Evolutionary conservation across 2,888 invertebrate species (phyloP), one percentile per base, ranked within the genome.

Genomic region (Cyclophora albipunctata): DNA sequence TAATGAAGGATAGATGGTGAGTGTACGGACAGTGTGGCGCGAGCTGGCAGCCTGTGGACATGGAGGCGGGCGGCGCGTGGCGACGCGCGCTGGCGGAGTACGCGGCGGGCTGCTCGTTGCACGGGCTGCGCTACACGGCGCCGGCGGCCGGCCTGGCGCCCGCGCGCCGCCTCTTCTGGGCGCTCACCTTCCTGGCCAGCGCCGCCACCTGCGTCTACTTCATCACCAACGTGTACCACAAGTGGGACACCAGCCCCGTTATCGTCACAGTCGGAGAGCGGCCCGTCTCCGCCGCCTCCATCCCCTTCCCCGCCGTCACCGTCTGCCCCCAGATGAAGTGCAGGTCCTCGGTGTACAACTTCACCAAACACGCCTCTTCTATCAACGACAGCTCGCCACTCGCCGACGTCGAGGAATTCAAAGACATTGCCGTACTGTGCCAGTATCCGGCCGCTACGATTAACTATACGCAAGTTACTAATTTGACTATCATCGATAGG

Each of bases 241-340:
- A 71, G 42, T 71, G 69, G 71, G 45, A 49, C 37, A 55, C 49
- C 4, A 67, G 65, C 7, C 71, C 71, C 0, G 67, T 71, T 35
- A 68, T 71, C 3, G 69, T 71, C 7, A 61, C 62, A 3, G 65
- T 69, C 7, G 63, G 54, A 37, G 69, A 66, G 45, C 51, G 53
- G 42, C 50, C 62, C 40, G 51, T 67, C 3, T 55, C 63, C 3
- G 69, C 65, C 3, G 55, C 60, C 34, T 47, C 67, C 67, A 64
- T 71, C 0, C 69, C 69, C 2, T 69, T 69, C 47, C 69, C 69
- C 20, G 60, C 69, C 1, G 53, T 69, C 2, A 67, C 66, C 4
- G 66, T 69, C 40, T 69, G 69, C 49, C 67, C 69, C 4, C 56
- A 62, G 54, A 49, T 54, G n/a, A 67, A 68, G 51, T 47, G 54